These are phyloP conservation scores for Brachycybe producta DNA, from an alignment of 2,888 invertebrate genomes.

Conservation along the genomic window DNA sequence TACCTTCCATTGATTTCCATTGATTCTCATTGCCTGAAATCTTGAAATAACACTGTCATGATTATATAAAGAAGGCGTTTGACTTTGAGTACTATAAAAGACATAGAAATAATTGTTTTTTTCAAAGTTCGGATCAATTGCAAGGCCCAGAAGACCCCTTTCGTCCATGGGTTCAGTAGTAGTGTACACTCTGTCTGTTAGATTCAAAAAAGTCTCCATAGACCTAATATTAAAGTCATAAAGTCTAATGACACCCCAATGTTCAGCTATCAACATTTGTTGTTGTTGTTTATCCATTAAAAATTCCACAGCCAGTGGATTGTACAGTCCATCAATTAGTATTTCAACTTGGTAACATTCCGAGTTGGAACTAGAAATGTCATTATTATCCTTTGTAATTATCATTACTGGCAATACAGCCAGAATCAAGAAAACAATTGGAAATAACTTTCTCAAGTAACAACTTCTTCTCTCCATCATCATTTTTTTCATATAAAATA, in stretches of 20 bases:
- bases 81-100: neutral
- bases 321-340: neutral
- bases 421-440: no score
- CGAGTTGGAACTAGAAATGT: no score
- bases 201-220: neutral
- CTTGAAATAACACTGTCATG: neutral
- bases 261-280: neutral
- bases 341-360: neutral
- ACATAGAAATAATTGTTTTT: neutral
- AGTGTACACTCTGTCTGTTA: neutral
- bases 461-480: no score
- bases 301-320: neutral
- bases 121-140: neutral
- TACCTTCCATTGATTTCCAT: no score
- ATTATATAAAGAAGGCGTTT: neutral
- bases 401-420: no score
- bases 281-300: neutral
- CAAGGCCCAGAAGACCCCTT: neutral
- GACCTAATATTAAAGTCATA: neutral
- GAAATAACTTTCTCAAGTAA: no score
- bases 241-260: neutral
- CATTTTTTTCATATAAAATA: no score
- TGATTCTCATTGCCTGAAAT: neutral
- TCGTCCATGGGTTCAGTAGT: no score
- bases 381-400: no score